Evolutionary conservation across 2,797 vertebrate species (phyloP).

Genomic region (Cynodonichthys magdalenae): DNA sequence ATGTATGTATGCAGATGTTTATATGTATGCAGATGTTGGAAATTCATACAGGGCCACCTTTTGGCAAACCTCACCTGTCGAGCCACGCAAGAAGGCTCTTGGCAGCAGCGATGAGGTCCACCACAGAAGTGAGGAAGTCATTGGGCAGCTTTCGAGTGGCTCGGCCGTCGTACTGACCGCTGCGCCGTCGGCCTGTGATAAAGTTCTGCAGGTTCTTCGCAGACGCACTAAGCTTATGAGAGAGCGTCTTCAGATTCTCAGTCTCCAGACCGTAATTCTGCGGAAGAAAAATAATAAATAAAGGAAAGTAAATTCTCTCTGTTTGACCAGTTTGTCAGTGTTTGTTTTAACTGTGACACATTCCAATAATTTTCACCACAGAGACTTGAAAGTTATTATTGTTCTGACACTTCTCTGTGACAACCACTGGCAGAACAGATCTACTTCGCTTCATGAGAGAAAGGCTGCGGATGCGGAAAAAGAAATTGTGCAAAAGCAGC

Average conservation of each 20-base stretch:
- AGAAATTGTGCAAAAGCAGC: slow-evolving; percentile 50
- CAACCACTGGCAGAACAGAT: slow-evolving; percentile 12
- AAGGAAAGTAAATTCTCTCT: slow-evolving; percentile 22
- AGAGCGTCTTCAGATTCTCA: slow-evolving; percentile 97
- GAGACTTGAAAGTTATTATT: slow-evolving; percentile 16
- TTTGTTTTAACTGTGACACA: slow-evolving; percentile 32
- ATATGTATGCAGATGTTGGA: neutral
- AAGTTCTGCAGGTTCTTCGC: slow-evolving; percentile 99
- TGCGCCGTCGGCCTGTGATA: slow-evolving; percentile 94
- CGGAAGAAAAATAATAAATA: slow-evolving; percentile 17
- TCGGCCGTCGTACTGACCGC: slow-evolving; percentile 95
- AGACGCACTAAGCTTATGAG: slow-evolving; percentile 97
- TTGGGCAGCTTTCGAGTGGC: slow-evolving; percentile 95
- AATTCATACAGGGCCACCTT: slow-evolving; percentile 9
- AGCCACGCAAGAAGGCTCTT: slow-evolving; percentile 98
- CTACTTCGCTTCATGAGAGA: slow-evolving; percentile 25
- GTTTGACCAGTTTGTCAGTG: slow-evolving; percentile 44
- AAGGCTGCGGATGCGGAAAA: slow-evolving; percentile 27
- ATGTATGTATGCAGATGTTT: neutral
- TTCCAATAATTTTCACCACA: slow-evolving; percentile 18
- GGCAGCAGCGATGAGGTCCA: slow-evolving; percentile 97
- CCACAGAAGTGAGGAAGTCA: slow-evolving; percentile 97
- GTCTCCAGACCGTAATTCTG: slow-evolving; percentile 99
- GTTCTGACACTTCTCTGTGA: slow-evolving; percentile 20
- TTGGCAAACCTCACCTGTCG: slow-evolving; percentile 90